Percentiles rank a stretch among this genome's conserved stretches.
These are phyloP conservation scores for Arrhopalites spinosus DNA, from an alignment of 2,888 invertebrate genomes.

Conservation along the genomic window DNA sequence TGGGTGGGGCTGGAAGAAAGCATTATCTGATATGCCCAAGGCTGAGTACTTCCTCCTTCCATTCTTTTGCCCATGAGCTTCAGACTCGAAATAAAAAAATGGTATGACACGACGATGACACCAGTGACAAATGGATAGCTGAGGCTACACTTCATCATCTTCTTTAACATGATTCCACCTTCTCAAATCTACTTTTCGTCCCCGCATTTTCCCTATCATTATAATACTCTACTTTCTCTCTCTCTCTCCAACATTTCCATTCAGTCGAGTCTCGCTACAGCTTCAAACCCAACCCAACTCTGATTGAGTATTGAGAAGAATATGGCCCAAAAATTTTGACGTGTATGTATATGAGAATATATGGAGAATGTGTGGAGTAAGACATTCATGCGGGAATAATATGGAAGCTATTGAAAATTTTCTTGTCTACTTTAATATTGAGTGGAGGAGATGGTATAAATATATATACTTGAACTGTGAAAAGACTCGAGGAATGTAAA, in stretches of 20 bases:
- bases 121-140: constrained; percentile 46
- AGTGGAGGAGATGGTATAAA: not conserved
- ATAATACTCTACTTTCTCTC: not conserved
- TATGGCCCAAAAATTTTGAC: not conserved
- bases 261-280: not conserved
- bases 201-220: not conserved
- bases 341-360: too few species aligned
- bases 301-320: not conserved
- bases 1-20: not conserved
- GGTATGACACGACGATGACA: constrained; percentile 44
- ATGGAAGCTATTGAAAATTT: too few species aligned
- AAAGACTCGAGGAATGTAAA: not conserved
- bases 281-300: not conserved
- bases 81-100: constrained; percentile 42
- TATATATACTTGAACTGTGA: not conserved
- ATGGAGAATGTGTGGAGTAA: too few species aligned
- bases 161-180: constrained; percentile 1
- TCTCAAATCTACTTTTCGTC: not conserved
- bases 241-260: too few species aligned
- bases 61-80: constrained; percentile 8
- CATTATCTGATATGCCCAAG: constrained; percentile 15
- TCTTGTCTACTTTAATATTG: not conserved
- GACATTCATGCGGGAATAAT: too few species aligned
- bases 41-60: constrained; percentile 19
- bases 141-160: constrained; percentile 41